Conservation (phyloP, 1,140 invertebrate species). For the Listronotus oregonensis region DNA sequence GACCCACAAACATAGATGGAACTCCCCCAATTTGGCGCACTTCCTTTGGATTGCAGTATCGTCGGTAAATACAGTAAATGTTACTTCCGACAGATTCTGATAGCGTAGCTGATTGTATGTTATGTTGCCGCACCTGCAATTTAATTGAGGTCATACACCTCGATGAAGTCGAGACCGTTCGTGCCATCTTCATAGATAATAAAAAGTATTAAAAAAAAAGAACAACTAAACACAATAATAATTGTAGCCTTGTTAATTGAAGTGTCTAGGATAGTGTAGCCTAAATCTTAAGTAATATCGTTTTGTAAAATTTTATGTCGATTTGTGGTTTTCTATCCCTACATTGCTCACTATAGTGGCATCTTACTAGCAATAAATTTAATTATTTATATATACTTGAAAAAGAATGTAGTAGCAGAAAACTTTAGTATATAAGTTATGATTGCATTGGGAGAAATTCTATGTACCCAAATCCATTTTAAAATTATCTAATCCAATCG, state of each 20-base stretch:
- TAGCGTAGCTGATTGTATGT: slow-evolving; percentile 13
- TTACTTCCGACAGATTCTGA: slow-evolving; percentile 17
- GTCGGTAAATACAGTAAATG: slow-evolving; percentile 21
- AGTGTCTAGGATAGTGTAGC: neutral
- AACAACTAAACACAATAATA: neutral
- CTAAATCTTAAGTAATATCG: no score
- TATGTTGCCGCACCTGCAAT: slow-evolving; percentile 11
- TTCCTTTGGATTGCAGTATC: slow-evolving; percentile 16
- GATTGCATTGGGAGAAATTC: no score
- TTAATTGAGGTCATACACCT: slow-evolving; percentile 12
- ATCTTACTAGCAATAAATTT: no score
- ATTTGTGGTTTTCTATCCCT: no score
- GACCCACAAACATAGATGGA: slow-evolving; percentile 13
- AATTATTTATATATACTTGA: no score
- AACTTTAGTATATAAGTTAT: no score
- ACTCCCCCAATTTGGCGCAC: slow-evolving; percentile 19
- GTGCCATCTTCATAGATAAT: neutral
- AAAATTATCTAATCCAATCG: no score
- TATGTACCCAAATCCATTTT: no score
- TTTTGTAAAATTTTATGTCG: no score
- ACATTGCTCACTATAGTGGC: no score
- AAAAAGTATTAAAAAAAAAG: neutral
- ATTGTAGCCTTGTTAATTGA: neutral
- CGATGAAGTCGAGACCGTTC: slow-evolving; percentile 1
- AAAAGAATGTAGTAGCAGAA: no score